phyloP scores from a whole-genome alignment of 2,113 vertebrate genomes.

The Phoxinus phoxinus region DNA sequence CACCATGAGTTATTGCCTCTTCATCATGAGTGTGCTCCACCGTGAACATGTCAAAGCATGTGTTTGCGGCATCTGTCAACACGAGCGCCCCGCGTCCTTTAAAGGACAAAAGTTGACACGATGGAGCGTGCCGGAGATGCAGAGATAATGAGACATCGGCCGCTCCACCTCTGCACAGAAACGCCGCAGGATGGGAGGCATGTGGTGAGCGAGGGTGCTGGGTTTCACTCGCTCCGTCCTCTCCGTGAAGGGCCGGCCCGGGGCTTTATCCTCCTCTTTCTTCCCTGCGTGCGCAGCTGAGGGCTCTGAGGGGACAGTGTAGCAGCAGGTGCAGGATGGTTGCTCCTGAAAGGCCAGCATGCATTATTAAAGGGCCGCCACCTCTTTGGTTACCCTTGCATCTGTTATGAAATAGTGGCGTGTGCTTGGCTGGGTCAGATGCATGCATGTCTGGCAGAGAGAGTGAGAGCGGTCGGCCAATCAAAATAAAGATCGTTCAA shows the following conservation, averaged over 20 bases:
- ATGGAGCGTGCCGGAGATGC: not conserved
- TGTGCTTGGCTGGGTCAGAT: constrained; percentile 57
- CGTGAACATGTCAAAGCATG: not conserved
- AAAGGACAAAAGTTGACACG: constrained; percentile 20
- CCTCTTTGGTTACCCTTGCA: constrained; percentile 64
- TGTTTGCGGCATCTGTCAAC: constrained; percentile 62
- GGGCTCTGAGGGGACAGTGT: constrained; percentile 39
- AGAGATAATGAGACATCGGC: constrained; percentile 66
- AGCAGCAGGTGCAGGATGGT: constrained; percentile 67
- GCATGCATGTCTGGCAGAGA: constrained; percentile 48
- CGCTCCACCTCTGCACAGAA: constrained; percentile 60
- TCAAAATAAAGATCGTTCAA: constrained; percentile 34
- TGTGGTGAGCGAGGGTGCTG: constrained; percentile 71
- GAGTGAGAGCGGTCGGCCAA: constrained; percentile 42
- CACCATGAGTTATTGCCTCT: not conserved
- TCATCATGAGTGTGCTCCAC: not conserved
- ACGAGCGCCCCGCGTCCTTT: constrained; percentile 37
- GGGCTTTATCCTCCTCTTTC: constrained; percentile 15
- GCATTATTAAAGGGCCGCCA: constrained; percentile 69
- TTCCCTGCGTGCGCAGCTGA: constrained; percentile 1
- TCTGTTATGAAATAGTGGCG: constrained; percentile 55
- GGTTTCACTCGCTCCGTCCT: constrained; percentile 64
- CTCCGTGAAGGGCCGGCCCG: constrained; percentile 60
- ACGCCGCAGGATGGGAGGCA: constrained; percentile 68
- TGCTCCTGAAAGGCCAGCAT: constrained; percentile 66